These are phyloP conservation scores for Epistrophe grossulariae DNA, from an alignment of 2,888 invertebrate genomes.

Conservation along the genomic window DNA sequence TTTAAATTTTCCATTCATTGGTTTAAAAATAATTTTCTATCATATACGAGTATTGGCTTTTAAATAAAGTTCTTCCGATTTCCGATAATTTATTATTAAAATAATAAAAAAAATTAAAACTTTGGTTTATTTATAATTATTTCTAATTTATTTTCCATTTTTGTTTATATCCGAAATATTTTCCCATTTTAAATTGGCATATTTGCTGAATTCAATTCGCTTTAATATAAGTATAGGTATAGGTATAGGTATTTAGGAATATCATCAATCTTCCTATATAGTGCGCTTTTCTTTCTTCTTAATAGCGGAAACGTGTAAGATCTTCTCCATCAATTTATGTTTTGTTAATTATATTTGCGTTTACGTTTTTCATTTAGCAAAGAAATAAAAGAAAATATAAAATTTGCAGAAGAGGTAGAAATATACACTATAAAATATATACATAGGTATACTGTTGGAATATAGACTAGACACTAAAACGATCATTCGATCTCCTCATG, in stretches of 20 bases:
- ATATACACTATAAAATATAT: background rate
- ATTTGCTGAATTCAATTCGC: background rate
- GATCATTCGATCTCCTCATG: slow-evolving; percentile 46
- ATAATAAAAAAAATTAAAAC: background rate
- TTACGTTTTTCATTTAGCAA: slow-evolving; percentile 44
- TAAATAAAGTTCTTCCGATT: slow-evolving; percentile 1
- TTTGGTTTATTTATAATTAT: slow-evolving; percentile 23
- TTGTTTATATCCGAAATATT: slow-evolving; percentile 19
- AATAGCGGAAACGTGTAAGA: slow-evolving; percentile 49
- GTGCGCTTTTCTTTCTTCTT: slow-evolving; percentile 24
- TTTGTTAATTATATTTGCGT: slow-evolving; percentile 58
- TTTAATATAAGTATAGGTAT: background rate
- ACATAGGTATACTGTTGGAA: background rate
- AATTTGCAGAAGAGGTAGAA: slow-evolving; percentile 29
- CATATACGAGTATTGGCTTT: background rate
- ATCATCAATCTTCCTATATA: slow-evolving; percentile 6
- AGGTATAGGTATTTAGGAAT: background rate
- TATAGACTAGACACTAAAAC: slow-evolving; percentile 24
- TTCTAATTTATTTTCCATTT: slow-evolving; percentile 21
- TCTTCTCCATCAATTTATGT: slow-evolving; percentile 50
- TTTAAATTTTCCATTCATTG: no score
- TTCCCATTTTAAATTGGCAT: background rate
- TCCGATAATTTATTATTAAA: slow-evolving; percentile 2
- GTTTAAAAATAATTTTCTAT: no score
- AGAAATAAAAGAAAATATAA: slow-evolving; percentile 11